Percentiles rank a stretch among this genome's conserved stretches.
Conservation (phyloP, 2,888 invertebrate species). For the Isotomurus palustris region DNA sequence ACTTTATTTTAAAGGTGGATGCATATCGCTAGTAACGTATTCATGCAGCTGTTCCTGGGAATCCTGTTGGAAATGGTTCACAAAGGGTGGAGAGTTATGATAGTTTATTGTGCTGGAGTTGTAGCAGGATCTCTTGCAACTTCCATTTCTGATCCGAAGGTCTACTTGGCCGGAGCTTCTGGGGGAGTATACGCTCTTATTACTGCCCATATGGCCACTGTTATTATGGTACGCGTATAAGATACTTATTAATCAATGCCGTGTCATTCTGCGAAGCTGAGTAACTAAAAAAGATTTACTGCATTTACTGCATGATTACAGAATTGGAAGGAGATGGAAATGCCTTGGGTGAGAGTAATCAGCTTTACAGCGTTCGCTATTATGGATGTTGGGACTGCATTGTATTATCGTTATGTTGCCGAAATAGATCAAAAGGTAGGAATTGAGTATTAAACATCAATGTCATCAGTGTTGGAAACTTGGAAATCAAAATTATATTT, state of each 20-base stretch:
- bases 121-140: slow-evolving; percentile 78
- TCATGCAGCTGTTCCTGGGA: slow-evolving; percentile 88
- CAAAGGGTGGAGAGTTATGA: slow-evolving; percentile 83
- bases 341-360: slow-evolving; percentile 75
- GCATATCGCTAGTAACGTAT: slow-evolving; percentile 83
- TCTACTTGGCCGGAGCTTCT: slow-evolving; percentile 75
- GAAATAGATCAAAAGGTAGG: slow-evolving; percentile 59
- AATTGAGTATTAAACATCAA: not conserved
- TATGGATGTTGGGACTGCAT: slow-evolving; percentile 81
- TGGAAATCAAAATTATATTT: not conserved
- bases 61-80: slow-evolving; percentile 95
- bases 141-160: slow-evolving; percentile 67
- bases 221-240: slow-evolving; percentile 73
- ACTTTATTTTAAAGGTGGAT: slow-evolving; percentile 60
- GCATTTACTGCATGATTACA: slow-evolving; percentile 49
- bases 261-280: not conserved
- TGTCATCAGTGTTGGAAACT: no score
- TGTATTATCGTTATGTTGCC: slow-evolving; percentile 78
- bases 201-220: slow-evolving; percentile 86
- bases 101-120: slow-evolving; percentile 79
- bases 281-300: no score
- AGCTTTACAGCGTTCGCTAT: slow-evolving; percentile 74
- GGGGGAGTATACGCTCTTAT: slow-evolving; percentile 93
- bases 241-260: not conserved
- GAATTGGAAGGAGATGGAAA: slow-evolving; percentile 99